Evolutionary conservation across 2,888 invertebrate species (phyloP).

Genomic region (Dorcus hopei): DNA sequence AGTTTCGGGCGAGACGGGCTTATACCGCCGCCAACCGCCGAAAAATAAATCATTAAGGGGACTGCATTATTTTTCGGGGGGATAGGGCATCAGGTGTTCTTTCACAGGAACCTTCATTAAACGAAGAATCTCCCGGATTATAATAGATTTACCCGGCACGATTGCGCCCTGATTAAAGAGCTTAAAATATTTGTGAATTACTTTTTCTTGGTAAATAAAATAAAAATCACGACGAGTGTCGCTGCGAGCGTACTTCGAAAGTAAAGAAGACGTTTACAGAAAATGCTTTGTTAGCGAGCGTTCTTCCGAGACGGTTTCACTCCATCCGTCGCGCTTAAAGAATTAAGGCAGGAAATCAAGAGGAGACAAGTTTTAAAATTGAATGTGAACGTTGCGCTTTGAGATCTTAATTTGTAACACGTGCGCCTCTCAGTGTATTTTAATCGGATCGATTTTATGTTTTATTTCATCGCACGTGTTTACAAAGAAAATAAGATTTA

Average conservation of each 20-base stretch:
- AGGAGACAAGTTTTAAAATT: conserved; percentile 10
- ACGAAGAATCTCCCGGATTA: not conserved
- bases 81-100: conserved; percentile 19
- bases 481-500: too few relatives aligned
- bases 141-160: too few relatives aligned
- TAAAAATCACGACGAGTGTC: too few relatives aligned
- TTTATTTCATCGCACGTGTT: too few relatives aligned
- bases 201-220: too few relatives aligned
- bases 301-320: conserved; percentile 16
- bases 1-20: too few relatives aligned
- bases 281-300: conserved; percentile 17
- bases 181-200: too few relatives aligned
- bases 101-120: conserved; percentile 18
- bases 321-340: conserved; percentile 16
- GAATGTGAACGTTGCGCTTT: conserved; percentile 6
- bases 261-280: conserved; percentile 1
- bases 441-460: too few relatives aligned
- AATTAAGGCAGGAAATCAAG: conserved; percentile 16
- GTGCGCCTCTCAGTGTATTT: not conserved
- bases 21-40: not conserved
- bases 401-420: not conserved
- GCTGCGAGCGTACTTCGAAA: too few relatives aligned
- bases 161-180: not conserved
- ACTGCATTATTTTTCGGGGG: conserved; percentile 17
- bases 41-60: conserved; percentile 18